Evolutionary conservation across 2,113 vertebrate species (phyloP).

Genomic region (Lophius piscatorius): DNA sequence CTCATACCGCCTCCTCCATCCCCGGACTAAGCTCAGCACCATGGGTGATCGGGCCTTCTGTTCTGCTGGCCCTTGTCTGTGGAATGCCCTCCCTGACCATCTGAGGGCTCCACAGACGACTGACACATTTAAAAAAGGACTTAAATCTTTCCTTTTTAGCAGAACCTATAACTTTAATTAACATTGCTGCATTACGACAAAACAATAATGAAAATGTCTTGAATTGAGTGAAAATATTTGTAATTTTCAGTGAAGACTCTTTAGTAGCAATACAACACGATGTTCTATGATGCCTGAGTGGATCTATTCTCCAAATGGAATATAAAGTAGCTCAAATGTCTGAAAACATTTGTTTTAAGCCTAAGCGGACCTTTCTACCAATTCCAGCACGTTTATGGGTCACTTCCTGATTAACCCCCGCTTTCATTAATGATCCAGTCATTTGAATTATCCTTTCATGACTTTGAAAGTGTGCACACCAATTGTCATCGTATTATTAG

Average conservation of each 20-base stretch:
- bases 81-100: no score
- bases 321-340: constrained; percentile 72
- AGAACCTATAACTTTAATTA: no score
- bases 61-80: no score
- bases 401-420: constrained; percentile 65
- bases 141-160: no score
- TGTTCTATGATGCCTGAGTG: constrained; percentile 73
- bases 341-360: constrained; percentile 62
- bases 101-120: no score
- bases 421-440: constrained; percentile 65
- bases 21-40: no score
- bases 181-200: constrained; percentile 28
- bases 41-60: no score
- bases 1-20: no score
- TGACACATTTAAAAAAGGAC: no score
- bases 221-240: constrained; percentile 70
- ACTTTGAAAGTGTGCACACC: constrained; percentile 55
- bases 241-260: constrained; percentile 69
- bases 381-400: constrained; percentile 64
- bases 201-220: constrained; percentile 48
- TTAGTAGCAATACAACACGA: constrained; percentile 64
- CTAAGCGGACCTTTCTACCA: constrained; percentile 56
- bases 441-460: constrained; percentile 63
- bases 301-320: constrained; percentile 75
- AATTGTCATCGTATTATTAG: constrained; percentile 63